These are phyloP conservation scores for Hofmannophila pseudospretella DNA, from an alignment of 2,888 invertebrate species.

Conservation along the genomic window DNA sequence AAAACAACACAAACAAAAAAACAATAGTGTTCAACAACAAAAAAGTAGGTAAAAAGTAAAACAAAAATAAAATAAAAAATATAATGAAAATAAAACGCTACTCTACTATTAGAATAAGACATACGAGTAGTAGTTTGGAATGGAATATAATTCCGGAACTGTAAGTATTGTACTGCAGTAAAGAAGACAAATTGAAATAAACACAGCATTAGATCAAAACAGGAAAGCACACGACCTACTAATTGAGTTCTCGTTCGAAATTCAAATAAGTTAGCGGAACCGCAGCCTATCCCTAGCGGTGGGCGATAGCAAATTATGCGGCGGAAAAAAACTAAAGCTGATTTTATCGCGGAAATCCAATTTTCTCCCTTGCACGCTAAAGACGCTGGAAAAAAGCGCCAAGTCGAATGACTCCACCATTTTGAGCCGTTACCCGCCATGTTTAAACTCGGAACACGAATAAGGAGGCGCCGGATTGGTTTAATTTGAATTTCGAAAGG, in stretches of 20 bases:
- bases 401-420: conserved; percentile 75
- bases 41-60: no score
- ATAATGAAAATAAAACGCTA: no score
- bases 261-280: conserved; percentile 57
- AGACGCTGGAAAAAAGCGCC: conserved; percentile 75
- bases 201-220: conserved; percentile 12
- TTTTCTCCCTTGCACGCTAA: conserved; percentile 77
- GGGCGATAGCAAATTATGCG: conserved; percentile 61
- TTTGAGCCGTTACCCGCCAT: conserved; percentile 71
- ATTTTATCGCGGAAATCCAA: conserved; percentile 78
- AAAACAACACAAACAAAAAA: no score
- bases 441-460: conserved; percentile 74
- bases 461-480: conserved; percentile 77
- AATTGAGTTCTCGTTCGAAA: conserved; percentile 65
- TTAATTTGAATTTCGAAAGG: conserved; percentile 76
- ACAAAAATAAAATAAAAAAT: no score
- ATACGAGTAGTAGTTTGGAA: neutral
- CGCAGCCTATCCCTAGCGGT: conserved; percentile 47
- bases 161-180: no score
- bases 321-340: conserved; percentile 66
- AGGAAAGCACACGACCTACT: conserved; percentile 29
- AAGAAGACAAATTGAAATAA: conserved; percentile 10
- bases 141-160: no score
- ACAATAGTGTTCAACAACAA: no score
- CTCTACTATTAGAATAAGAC: no score